Base-by-base conservation (phyloP, 2,888 invertebrate genomes). In the Smittia aterrima region DNA sequence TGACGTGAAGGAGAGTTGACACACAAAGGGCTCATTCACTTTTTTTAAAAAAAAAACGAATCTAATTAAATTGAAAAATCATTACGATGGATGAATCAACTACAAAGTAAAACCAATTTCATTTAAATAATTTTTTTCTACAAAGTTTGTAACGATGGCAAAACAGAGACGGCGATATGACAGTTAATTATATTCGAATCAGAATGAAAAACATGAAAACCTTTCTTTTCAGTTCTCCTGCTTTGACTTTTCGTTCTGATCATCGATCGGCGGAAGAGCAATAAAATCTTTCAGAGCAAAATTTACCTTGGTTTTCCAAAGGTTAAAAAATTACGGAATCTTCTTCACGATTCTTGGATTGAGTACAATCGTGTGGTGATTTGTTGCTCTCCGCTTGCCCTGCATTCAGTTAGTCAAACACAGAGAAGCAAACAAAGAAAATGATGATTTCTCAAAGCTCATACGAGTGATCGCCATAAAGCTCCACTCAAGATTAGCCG, bases 181-280 rank as follows among this genome's bases (percentile, higher is more conserved):
- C 72, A 72, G 72, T 62, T 41, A 72, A 72, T 72, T 72, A 72
- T 62, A 72, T 18, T 38, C 27, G 22, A 24, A 58, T 16, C 41
- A 16, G 41, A 27, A 54, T 25, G 53, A 70, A 53, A 54, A 22
- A 54, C 13, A 54, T 25, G 53, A 70, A 53, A 54, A 22, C 24
- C 13, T 58, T 58, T 58, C 18, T 22, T 18, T 58, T 58, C 9
- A 58, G 47, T 47, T 47, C 32, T 32, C 4, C 9, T 32, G 32
- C 32, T 32, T 32, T 9, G 32, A 9, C 32, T 32, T 32, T 9
- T 32, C 32, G 9, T 32, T 32, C 32, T 32, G 32, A 32, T 32
- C 32, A 32, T 32, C 32, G 32, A 6, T 32, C 32, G 32, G 9
- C 32, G 53, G n/a, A 47, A 47, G n/a, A 47, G 53, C 53, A 47